A percentile compares a stretch with the other conserved stretches of the same genome.
Conservation (phyloP, 2,113 vertebrate species). For the Chlamydotis undulata region DNA sequence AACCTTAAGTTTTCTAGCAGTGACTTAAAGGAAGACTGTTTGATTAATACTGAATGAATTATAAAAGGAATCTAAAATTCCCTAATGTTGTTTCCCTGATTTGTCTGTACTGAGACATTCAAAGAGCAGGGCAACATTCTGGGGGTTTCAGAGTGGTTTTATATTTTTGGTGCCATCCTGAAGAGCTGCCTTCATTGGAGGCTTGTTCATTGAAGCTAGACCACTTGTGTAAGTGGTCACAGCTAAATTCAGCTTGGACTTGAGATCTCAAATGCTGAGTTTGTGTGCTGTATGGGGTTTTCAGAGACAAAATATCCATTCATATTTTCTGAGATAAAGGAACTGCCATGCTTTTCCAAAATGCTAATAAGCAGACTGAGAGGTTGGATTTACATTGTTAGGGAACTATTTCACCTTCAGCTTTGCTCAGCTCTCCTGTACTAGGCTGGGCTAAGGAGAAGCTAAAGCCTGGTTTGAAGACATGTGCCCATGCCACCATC, state of each 20-base stretch:
- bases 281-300: accelerated
- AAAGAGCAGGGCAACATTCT: not conserved
- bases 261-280: not conserved
- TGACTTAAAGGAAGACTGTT: not conserved
- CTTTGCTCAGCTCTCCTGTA: not conserved
- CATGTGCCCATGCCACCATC: accelerated
- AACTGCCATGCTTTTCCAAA: not conserved
- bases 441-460: not conserved
- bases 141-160: not conserved
- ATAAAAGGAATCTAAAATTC: not conserved
- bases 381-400: not conserved
- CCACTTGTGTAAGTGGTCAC: not conserved
- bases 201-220: not conserved
- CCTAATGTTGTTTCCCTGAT: not conserved
- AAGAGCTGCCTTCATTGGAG: not conserved
- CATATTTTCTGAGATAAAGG: not conserved
- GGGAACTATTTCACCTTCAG: not conserved
- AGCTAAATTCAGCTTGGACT: not conserved
- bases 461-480: not conserved
- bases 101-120: not conserved
- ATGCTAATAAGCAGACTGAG: not conserved
- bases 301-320: not conserved
- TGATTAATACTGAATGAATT: not conserved
- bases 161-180: not conserved
- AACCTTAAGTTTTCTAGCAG: not conserved